Percentiles rank a stretch among this genome's conserved stretches.
Conservation (phyloP, 2,797 vertebrate species). For the Girardinus metallicus region DNA sequence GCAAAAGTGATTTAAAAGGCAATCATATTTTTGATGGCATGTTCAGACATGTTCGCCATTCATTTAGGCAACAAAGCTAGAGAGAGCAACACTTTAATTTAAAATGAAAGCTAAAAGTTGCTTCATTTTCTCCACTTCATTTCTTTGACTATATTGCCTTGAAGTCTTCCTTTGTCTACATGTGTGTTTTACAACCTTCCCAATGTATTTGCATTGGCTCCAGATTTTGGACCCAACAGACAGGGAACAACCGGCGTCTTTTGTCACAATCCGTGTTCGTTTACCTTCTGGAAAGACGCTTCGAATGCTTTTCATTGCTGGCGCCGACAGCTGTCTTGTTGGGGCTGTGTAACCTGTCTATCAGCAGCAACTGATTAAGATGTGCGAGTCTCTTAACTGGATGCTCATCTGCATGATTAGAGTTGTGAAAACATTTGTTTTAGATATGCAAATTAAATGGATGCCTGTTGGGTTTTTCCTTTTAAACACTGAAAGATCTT, state of each 20-base stretch:
- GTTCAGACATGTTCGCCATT: not conserved
- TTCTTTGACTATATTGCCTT: not conserved
- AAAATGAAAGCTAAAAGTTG: not conserved
- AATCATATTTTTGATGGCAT: not conserved
- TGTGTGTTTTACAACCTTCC: not conserved
- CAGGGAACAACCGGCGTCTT: not conserved
- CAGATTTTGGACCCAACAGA: not conserved
- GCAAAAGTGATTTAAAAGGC: not conserved
- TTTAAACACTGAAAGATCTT: not conserved
- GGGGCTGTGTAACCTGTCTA: not conserved
- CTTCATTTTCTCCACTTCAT: not conserved
- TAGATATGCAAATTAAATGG: not conserved
- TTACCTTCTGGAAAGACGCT: not conserved
- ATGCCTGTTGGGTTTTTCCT: not conserved
- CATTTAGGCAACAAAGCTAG: not conserved
- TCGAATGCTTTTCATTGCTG: not conserved
- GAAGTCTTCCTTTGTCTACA: not conserved
- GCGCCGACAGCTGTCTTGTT: not conserved
- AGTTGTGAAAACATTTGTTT: not conserved
- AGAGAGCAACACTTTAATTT: not conserved
- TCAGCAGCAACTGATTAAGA: constrained; percentile 4
- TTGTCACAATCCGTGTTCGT: not conserved
- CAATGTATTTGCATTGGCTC: not conserved
- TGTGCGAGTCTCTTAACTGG: not conserved
- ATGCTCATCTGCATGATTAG: constrained; percentile 1